A percentile compares a stretch with the other conserved stretches of the same genome.
These are phyloP conservation scores for Ochropacha duplaris DNA, from an alignment of 2,888 invertebrate species.

Conservation along the genomic window DNA sequence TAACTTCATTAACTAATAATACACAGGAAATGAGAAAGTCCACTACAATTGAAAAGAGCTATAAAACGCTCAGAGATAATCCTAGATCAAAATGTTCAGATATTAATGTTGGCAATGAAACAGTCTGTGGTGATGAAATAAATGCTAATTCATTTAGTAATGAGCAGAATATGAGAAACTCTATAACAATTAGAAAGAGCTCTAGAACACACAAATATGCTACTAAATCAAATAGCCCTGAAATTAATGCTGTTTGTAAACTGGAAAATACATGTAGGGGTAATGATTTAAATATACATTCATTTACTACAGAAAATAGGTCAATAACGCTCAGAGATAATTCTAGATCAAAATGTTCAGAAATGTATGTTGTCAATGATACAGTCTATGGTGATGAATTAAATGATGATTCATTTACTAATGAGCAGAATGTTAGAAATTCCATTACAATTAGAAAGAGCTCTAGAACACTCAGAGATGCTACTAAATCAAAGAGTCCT, in stretches of 20 bases:
- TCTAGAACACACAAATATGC: conserved; percentile 16
- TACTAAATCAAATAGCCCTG: conserved; percentile 1
- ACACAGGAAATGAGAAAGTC: background rate
- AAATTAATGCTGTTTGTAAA: background rate
- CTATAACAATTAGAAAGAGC: background rate
- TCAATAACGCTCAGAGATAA: no score
- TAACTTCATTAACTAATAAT: background rate
- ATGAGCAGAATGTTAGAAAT: background rate
- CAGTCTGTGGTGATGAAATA: background rate
- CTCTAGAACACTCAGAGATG: background rate
- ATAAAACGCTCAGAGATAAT: background rate
- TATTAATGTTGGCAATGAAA: background rate
- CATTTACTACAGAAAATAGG: no score
- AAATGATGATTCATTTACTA: no score
- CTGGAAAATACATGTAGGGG: background rate
- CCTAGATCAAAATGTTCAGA: background rate
- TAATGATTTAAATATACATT: background rate
- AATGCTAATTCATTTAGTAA: background rate
- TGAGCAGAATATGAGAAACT: background rate
- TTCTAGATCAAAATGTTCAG: no score
- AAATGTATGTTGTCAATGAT: no score
- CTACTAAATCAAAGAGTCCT: background rate
- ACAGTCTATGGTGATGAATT: no score
- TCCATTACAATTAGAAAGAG: background rate
- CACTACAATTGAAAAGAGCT: background rate